These are phyloP conservation scores for Macrocentrus cingulum DNA, from an alignment of 1,140 invertebrate species.

Conservation along the genomic window DNA sequence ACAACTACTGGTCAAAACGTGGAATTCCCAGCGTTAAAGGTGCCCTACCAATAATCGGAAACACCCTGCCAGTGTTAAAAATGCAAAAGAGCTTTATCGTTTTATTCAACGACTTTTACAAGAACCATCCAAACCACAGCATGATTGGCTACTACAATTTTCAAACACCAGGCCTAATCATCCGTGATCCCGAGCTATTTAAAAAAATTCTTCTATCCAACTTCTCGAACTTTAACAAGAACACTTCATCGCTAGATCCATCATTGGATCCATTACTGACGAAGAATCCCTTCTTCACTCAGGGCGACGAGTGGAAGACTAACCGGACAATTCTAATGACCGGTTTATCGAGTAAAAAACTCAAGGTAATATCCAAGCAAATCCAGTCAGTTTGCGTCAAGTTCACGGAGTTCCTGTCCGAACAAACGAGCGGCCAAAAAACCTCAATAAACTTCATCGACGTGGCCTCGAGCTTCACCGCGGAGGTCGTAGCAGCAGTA, in stretches of 20 bases:
- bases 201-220: conserved; percentile 40
- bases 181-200: conserved; percentile 43
- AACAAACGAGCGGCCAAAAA: not conserved
- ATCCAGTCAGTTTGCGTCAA: conserved; percentile 21
- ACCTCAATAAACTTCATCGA: conserved; percentile 40
- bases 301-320: conserved; percentile 29
- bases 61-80: conserved; percentile 30
- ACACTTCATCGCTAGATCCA: conserved; percentile 21
- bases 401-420: conserved; percentile 23
- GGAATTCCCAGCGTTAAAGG: conserved; percentile 47
- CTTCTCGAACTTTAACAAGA: conserved; percentile 38
- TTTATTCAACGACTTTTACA: conserved; percentile 30
- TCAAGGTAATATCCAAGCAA: conserved; percentile 24
- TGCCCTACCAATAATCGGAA: conserved; percentile 37
- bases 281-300: conserved; percentile 41
- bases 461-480: conserved; percentile 51
- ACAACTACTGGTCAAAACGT: conserved; percentile 52
- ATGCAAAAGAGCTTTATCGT: conserved; percentile 18
- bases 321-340: conserved; percentile 21
- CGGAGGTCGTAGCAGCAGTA: conserved; percentile 55
- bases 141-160: conserved; percentile 40
- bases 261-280: conserved; percentile 32
- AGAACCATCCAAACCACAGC: conserved; percentile 18
- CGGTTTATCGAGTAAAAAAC: conserved; percentile 25
- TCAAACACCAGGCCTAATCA: conserved; percentile 33